Conservation (phyloP, 1,140 invertebrate genomes). For the Drosophila chauvacae region DNA sequence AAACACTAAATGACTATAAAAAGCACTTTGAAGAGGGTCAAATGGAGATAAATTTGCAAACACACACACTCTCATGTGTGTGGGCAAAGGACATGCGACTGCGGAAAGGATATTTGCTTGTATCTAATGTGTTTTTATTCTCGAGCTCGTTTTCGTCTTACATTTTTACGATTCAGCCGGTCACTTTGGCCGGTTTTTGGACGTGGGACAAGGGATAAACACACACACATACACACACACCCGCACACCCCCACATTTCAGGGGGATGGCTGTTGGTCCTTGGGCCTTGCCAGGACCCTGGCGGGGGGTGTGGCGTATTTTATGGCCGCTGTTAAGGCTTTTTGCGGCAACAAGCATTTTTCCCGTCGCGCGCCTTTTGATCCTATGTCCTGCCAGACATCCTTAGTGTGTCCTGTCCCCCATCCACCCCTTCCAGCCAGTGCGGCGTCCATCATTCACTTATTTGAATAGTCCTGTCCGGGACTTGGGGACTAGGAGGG, state of each 20-base stretch:
- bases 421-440: neutral
- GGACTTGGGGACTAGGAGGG: neutral
- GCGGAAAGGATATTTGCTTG: conserved; percentile 80
- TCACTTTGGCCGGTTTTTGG: conserved; percentile 61
- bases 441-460: conserved; percentile 43
- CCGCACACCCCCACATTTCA: neutral
- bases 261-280: conserved; percentile 55
- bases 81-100: conserved; percentile 61
- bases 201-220: conserved; percentile 67
- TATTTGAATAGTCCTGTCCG: conserved; percentile 48
- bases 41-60: conserved; percentile 84
- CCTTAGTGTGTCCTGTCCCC: neutral
- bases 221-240: conserved; percentile 10
- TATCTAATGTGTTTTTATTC: conserved; percentile 83
- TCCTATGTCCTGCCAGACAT: conserved; percentile 26
- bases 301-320: conserved; percentile 56
- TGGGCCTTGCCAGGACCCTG: conserved; percentile 13
- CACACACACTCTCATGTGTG: conserved; percentile 19
- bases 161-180: conserved; percentile 79
- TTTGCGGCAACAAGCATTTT: conserved; percentile 61
- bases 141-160: conserved; percentile 80
- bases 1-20: conserved; percentile 84
- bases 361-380: conserved; percentile 55
- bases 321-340: conserved; percentile 73
- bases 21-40: conserved; percentile 85